Base-by-base conservation (phyloP, 2,888 invertebrate species). In the Drosophila algonquin region DNA sequence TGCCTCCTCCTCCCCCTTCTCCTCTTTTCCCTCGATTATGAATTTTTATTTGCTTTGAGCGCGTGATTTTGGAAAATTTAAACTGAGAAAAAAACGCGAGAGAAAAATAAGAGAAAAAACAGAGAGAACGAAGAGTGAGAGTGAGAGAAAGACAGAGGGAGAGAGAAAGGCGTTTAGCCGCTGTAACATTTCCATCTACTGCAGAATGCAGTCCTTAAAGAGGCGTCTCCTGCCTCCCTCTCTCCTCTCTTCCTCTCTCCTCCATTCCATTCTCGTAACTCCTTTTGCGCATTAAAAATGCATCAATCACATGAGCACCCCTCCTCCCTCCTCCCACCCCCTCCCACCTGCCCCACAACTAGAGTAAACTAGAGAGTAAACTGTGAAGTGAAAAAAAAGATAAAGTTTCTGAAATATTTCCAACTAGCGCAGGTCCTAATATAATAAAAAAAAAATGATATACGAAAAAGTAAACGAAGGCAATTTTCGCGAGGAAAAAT, bases 271-370 rank as follows among this genome's bases (percentile, higher is more conserved):
- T 54, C 21, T 46, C 52, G 53, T 77, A 79, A 80, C 40, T 40
- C n/a, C 40, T 40, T 40, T 40, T 75, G 78, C 87, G 77, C 89
- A 89, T 89, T 89, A 89, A 89, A 89, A 89, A 87, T 88, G 89
- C 87, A 89, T 89, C 89, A 89, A 89, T 89, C 89, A 89, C 75
- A 75, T 79, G 75, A 50, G 71, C 24, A 51, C 44, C 45, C 21
- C 60, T 24, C 40, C 21, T n/a, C 1, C 18, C 9, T 27, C 32
- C 32, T 9, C 51, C 46, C 14, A 12, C 2, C 18, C 8, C 35
- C 27, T 9, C 3, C 51, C 47, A 50, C 30, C 52, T 67, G 69
- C 65, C 69, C 68, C 51, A 18, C 54, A 70, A 75, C n/a, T 73
- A 46, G 24, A 75, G 52, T 18, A 35, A 24, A 40, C 21, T 14